phyloP scores from a whole-genome alignment of 2,113 vertebrate genomes.

The Thamnophis sirtalis region DNA sequence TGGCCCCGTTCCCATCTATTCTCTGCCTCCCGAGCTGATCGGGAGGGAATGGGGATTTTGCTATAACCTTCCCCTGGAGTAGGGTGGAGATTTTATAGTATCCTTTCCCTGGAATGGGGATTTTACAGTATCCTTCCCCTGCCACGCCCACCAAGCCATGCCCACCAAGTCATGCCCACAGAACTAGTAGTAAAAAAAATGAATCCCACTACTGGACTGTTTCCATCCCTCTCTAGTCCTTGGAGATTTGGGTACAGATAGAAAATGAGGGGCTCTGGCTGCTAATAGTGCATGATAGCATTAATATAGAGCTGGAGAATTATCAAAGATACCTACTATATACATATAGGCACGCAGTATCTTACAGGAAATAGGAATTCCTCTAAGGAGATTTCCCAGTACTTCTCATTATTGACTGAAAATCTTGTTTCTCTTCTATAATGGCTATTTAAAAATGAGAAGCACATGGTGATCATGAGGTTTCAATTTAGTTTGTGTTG shows the following conservation, averaged over 20 bases:
- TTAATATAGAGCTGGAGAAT: not conserved
- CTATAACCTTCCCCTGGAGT: no score
- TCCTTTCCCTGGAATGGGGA: no score
- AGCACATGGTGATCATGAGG: not conserved
- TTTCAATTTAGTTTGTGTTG: not conserved
- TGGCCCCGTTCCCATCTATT: no score
- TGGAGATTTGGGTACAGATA: not conserved
- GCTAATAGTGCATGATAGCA: not conserved
- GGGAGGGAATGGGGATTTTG: no score
- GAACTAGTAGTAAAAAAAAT: no score
- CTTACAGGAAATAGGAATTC: not conserved
- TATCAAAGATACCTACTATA: not conserved
- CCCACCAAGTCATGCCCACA: no score
- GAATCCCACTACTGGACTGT: no score
- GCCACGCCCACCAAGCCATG: no score
- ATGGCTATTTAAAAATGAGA: not conserved
- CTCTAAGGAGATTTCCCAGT: not conserved
- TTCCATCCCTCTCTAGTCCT: not conserved
- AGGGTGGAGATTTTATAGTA: no score
- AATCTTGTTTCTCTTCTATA: not conserved
- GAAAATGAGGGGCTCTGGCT: not conserved
- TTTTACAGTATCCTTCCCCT: no score
- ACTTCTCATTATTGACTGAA: not conserved
- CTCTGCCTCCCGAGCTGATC: no score
- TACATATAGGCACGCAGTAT: not conserved